Percentiles rank a stretch among this genome's conserved stretches.
Conservation (phyloP, 2,113 vertebrate species). For the Tetraodon nigroviridis region DNA sequence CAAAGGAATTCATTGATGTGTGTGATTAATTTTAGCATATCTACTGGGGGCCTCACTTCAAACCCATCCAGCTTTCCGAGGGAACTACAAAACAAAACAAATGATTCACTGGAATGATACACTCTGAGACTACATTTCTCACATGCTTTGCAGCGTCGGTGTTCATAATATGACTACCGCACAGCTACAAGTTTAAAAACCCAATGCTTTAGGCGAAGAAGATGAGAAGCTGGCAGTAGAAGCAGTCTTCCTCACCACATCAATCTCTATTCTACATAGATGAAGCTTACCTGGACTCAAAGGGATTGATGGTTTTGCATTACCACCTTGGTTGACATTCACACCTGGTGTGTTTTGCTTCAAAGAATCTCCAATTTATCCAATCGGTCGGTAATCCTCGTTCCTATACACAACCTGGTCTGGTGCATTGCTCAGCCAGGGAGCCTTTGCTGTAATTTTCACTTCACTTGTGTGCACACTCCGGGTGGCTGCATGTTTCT, state of each 20-base stretch:
- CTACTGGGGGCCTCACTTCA: conserved; percentile 35
- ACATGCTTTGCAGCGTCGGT: conserved; percentile 21
- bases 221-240: conserved; percentile 52
- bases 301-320: conserved; percentile 62
- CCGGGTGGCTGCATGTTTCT: conserved; percentile 62
- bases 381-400: conserved; percentile 60
- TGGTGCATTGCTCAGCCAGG: conserved; percentile 37
- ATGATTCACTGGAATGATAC: conserved; percentile 59
- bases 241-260: conserved; percentile 51
- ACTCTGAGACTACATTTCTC: conserved; percentile 43
- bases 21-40: conserved; percentile 61
- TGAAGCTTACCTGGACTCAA: conserved; percentile 50
- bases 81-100: conserved; percentile 54
- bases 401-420: conserved; percentile 56
- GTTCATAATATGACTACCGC: conserved; percentile 53
- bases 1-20: conserved; percentile 42
- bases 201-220: conserved; percentile 49
- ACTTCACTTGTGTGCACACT: conserved; percentile 52
- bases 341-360: conserved; percentile 45
- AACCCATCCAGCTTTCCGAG: conserved; percentile 33
- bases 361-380: conserved; percentile 61
- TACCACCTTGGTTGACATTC: conserved; percentile 62
- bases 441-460: conserved; percentile 62
- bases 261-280: conserved; percentile 52
- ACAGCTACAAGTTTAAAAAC: conserved; percentile 41